Evolutionary conservation across 1,140 invertebrate species (phyloP).

Genomic region (Pinna nobilis): DNA sequence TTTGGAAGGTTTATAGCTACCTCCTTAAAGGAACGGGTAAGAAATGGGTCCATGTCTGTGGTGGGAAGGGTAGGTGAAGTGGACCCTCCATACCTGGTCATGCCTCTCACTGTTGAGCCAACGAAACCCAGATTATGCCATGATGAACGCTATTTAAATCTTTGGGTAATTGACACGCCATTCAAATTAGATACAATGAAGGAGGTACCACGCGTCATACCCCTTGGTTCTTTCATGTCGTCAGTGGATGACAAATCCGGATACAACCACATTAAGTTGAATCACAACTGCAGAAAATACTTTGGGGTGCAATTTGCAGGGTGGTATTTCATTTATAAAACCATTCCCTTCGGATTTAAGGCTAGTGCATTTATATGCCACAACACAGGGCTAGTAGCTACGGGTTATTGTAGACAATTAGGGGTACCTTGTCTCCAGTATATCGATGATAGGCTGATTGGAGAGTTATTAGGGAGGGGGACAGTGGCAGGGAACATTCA

Average conservation of each 20-base stretch:
- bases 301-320: slow-evolving; percentile 47
- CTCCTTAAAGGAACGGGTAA: slow-evolving; percentile 5
- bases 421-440: slow-evolving; percentile 27
- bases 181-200: slow-evolving; percentile 39
- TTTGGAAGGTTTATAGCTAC: not conserved
- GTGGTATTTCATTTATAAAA: slow-evolving; percentile 29
- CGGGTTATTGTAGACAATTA: slow-evolving; percentile 23
- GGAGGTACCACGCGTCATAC: slow-evolving; percentile 30
- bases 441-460: slow-evolving; percentile 43
- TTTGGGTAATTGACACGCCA: slow-evolving; percentile 39
- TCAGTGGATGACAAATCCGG: slow-evolving; percentile 42
- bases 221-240: slow-evolving; percentile 6
- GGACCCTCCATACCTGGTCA: slow-evolving; percentile 18
- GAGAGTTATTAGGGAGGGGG: not conserved
- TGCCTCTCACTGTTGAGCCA: slow-evolving; percentile 22
- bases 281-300: slow-evolving; percentile 17
- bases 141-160: slow-evolving; percentile 29
- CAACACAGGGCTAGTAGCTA: slow-evolving; percentile 24
- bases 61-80: slow-evolving; percentile 16
- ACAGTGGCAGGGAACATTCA: not conserved
- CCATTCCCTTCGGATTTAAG: slow-evolving; percentile 46
- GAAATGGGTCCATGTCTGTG: slow-evolving; percentile 15
- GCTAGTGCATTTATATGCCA: slow-evolving; percentile 42
- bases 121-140: slow-evolving; percentile 31
- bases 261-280: slow-evolving; percentile 41